Evolutionary conservation across 2,888 invertebrate genomes (phyloP).

Genomic region (Eristalinus aeneus): DNA sequence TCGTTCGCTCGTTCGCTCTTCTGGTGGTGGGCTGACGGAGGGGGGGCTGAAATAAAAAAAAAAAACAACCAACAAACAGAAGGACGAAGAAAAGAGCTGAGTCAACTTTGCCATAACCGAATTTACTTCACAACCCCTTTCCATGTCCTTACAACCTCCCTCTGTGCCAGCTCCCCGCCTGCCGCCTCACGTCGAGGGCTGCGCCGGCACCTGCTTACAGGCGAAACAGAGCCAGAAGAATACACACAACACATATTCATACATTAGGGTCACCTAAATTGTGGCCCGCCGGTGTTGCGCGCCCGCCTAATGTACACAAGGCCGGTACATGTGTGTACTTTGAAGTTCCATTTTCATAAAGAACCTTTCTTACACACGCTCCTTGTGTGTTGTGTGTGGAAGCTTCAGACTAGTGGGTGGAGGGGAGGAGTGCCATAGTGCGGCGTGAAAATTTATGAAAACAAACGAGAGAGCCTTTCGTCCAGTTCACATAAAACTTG

Average conservation of each 20-base stretch:
- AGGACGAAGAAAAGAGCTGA: background rate
- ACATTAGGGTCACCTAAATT: constrained; percentile 53
- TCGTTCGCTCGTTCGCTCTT: no score
- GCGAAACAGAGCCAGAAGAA: background rate
- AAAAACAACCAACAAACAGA: no score
- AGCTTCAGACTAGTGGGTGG: background rate
- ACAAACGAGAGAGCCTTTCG: constrained; percentile 9
- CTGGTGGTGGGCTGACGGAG: no score
- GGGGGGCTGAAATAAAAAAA: background rate
- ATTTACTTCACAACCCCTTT: background rate
- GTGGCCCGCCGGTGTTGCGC: background rate
- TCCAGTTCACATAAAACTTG: constrained; percentile 40
- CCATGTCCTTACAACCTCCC: no score
- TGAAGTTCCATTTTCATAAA: constrained; percentile 60
- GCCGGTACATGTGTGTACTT: constrained; percentile 32
- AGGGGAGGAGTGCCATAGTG: background rate
- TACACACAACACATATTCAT: constrained; percentile 2
- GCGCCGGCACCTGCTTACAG: constrained; percentile 12
- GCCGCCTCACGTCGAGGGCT: no score
- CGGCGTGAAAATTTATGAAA: constrained; percentile 32
- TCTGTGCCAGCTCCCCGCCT: background rate
- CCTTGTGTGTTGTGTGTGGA: background rate
- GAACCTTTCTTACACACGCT: background rate
- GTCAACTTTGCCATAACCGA: constrained; percentile 18
- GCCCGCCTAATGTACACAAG: background rate